Conservation (phyloP, 1,140 invertebrate genomes). For the Scaptomyza montana region DNA sequence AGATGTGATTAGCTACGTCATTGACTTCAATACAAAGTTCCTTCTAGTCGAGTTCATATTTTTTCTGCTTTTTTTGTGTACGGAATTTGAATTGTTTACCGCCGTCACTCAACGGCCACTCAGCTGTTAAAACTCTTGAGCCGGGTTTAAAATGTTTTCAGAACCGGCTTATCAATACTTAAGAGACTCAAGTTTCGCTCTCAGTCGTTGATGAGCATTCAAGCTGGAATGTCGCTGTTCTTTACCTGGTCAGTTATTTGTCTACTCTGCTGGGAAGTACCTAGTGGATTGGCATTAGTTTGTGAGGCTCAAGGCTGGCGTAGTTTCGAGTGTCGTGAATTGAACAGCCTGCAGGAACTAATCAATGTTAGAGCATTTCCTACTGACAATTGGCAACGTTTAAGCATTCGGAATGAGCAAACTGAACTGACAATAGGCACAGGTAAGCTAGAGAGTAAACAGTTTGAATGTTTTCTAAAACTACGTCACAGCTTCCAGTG, state of each 20-base stretch:
- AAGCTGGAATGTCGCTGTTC: constrained; percentile 51
- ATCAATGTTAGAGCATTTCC: constrained; percentile 13
- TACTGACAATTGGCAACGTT: constrained; percentile 43
- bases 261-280: constrained; percentile 27
- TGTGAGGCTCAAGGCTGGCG: constrained; percentile 59
- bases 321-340: constrained; percentile 51
- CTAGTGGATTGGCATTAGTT: constrained; percentile 3
- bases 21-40: not conserved
- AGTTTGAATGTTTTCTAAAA: not conserved
- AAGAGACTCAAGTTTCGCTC: not conserved
- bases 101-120: constrained; percentile 7
- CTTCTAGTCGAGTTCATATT: not conserved
- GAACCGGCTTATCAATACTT: constrained; percentile 27
- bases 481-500: constrained; percentile 16
- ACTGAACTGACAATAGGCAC: constrained; percentile 42
- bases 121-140: constrained; percentile 4
- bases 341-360: constrained; percentile 55
- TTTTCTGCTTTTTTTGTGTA: not conserved
- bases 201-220: constrained; percentile 53
- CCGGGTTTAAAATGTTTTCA: constrained; percentile 1
- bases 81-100: constrained; percentile 7
- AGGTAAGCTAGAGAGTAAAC: constrained; percentile 5
- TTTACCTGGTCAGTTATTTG: constrained; percentile 29
- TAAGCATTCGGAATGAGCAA: constrained; percentile 46
- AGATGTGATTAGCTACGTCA: not conserved